These are phyloP conservation scores for Siniperca undulata DNA, from an alignment of 2,797 vertebrate species.

Conservation along the genomic window DNA sequence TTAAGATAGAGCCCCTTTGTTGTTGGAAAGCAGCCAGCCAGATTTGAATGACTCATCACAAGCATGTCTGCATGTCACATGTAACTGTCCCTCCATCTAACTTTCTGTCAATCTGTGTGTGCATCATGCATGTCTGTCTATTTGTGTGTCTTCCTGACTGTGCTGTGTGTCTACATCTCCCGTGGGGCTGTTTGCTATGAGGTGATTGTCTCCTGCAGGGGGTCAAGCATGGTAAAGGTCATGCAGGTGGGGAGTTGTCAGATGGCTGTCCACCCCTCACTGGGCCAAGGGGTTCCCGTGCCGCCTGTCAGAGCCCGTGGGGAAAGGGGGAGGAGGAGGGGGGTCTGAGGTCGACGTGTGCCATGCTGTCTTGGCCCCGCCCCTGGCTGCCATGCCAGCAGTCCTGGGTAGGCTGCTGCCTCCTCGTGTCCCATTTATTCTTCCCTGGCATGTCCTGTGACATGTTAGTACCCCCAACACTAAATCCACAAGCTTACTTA, in stretches of 20 bases:
- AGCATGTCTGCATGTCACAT: slow-evolving; percentile 16
- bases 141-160: slow-evolving; percentile 48
- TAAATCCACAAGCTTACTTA: slow-evolving; percentile 42
- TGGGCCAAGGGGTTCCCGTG: slow-evolving; percentile 74
- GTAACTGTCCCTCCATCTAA: slow-evolving; percentile 19
- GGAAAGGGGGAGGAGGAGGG: slow-evolving; percentile 51
- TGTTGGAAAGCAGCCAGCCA: not conserved
- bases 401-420: slow-evolving; percentile 70
- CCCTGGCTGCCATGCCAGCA: slow-evolving; percentile 69
- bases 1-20: not conserved
- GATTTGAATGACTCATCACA: slow-evolving; percentile 20
- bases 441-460: slow-evolving; percentile 65
- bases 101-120: slow-evolving; percentile 41
- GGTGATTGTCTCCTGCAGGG: slow-evolving; percentile 83
- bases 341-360: slow-evolving; percentile 78
- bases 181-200: slow-evolving; percentile 75
- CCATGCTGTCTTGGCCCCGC: slow-evolving; percentile 80
- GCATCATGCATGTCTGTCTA: slow-evolving; percentile 24
- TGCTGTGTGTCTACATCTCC: slow-evolving; percentile 70
- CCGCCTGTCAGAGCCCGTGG: slow-evolving; percentile 75
- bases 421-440: slow-evolving; percentile 61
- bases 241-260: slow-evolving; percentile 86
- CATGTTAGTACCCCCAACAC: slow-evolving; percentile 53
- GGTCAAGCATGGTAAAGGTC: slow-evolving; percentile 88
- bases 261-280: slow-evolving; percentile 77